Evolutionary conservation across 2,888 invertebrate species (phyloP).

Genomic region (Catocala sponsa): DNA sequence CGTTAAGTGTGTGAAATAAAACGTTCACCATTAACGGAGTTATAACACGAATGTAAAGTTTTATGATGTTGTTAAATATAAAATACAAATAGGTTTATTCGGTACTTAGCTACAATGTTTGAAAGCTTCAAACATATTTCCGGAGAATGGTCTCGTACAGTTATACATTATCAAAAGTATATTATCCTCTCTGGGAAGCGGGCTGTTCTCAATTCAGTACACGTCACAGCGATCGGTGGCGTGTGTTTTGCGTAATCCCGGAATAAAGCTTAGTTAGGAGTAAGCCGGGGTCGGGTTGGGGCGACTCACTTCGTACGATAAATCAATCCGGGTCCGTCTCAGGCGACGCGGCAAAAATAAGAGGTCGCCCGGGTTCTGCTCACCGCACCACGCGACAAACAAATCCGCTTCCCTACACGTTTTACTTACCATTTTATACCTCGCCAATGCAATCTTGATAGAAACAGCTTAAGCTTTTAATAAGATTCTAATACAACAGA

Average conservation of each 20-base stretch:
- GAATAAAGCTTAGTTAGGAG: constrained; percentile 79
- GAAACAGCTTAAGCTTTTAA: constrained; percentile 3
- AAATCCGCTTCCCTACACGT: constrained; percentile 52
- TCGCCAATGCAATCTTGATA: constrained; percentile 9
- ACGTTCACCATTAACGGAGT: constrained; percentile 19
- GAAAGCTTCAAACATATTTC: constrained; percentile 10
- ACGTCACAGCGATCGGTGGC: constrained; percentile 73
- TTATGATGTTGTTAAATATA: constrained; percentile 9
- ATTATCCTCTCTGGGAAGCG: constrained; percentile 28
- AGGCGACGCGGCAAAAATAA: constrained; percentile 80
- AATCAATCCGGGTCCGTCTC: constrained; percentile 80
- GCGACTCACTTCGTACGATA: constrained; percentile 79
- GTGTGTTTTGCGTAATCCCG: constrained; percentile 81
- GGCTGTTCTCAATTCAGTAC: constrained; percentile 72
- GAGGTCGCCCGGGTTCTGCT: constrained; percentile 59
- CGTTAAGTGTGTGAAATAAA: constrained; percentile 30
- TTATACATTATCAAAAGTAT: constrained; percentile 6
- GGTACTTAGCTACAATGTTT: constrained; percentile 5
- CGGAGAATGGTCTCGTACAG: not conserved
- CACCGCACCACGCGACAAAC: constrained; percentile 44
- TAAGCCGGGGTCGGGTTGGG: constrained; percentile 75
- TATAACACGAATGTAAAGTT: constrained; percentile 21
- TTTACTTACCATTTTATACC: constrained; percentile 22
- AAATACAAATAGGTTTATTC: constrained; percentile 10
- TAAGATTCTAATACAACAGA: not conserved